A percentile compares a stretch with the other conserved stretches of the same genome.
Evolutionary conservation across 1,140 invertebrate genomes (phyloP).

Genomic region (Zaprionus taronus): DNA sequence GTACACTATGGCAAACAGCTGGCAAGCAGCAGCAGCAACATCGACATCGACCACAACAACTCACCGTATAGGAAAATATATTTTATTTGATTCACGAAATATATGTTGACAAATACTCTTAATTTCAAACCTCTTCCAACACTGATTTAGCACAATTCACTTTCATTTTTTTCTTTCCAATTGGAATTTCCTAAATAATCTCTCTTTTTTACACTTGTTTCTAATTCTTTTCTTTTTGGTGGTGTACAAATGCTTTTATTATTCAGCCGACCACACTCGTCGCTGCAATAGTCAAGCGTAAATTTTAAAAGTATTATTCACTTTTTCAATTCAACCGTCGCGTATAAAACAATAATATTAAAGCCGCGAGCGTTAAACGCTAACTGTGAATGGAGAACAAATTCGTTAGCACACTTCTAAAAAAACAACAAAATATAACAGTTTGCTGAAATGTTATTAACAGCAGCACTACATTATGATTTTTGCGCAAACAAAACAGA

Average conservation of each 20-base stretch:
- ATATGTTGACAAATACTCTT: slow-evolving; percentile 18
- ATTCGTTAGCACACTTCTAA: slow-evolving; percentile 24
- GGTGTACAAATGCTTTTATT: slow-evolving; percentile 16
- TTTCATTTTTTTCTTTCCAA: slow-evolving; percentile 13
- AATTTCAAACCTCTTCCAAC: slow-evolving; percentile 28
- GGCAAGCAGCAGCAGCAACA: slow-evolving; percentile 46
- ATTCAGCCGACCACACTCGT: not conserved
- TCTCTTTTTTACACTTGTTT: slow-evolving; percentile 12
- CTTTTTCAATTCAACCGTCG: slow-evolving; percentile 18
- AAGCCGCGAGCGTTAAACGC: slow-evolving; percentile 34
- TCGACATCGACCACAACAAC: slow-evolving; percentile 48
- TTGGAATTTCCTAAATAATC: slow-evolving; percentile 11
- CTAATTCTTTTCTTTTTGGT: slow-evolving; percentile 1
- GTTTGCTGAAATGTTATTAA: slow-evolving; percentile 29
- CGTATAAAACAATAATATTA: slow-evolving; percentile 15
- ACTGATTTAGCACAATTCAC: slow-evolving; percentile 27
- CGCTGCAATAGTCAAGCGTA: slow-evolving; percentile 1
- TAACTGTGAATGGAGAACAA: slow-evolving; percentile 34
- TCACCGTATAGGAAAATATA: slow-evolving; percentile 71
- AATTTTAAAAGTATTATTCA: not conserved
- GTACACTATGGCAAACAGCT: slow-evolving; percentile 70
- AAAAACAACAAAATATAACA: slow-evolving; percentile 33
- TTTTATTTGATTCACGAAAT: slow-evolving; percentile 45
- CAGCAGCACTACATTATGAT: slow-evolving; percentile 4
- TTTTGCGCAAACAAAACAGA: not conserved